Conservation (phyloP, 2,888 invertebrate species). For the Spodoptera picta region DNA sequence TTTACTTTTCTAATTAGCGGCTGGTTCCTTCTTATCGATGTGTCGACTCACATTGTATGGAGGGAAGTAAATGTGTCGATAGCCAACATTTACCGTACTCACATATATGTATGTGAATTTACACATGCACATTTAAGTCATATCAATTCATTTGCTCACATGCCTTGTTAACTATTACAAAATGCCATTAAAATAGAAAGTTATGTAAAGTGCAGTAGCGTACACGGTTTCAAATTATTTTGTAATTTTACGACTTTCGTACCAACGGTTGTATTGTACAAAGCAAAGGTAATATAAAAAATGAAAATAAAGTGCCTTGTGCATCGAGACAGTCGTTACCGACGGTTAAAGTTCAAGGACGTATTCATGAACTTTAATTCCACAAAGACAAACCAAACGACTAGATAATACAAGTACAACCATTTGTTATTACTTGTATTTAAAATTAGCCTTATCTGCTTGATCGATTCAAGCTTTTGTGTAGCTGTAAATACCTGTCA, state of each 20-base stretch:
- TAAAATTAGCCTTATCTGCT: constrained; percentile 30
- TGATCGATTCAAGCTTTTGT: constrained; percentile 13
- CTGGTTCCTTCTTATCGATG: constrained; percentile 43
- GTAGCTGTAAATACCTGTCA: constrained; percentile 27
- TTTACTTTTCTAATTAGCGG: constrained; percentile 54
- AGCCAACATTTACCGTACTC: constrained; percentile 4
- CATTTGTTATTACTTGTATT: constrained; percentile 17
- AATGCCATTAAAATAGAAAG: constrained; percentile 53
- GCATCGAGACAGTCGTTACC: constrained; percentile 26
- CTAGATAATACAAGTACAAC: constrained; percentile 34
- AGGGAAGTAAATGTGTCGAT: constrained; percentile 6
- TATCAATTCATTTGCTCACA: constrained; percentile 42
- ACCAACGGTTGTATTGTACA: constrained; percentile 23
- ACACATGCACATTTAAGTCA: constrained; percentile 26
- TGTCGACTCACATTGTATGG: constrained; percentile 20
- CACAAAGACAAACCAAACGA: constrained; percentile 22
- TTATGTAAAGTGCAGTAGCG: constrained; percentile 46
- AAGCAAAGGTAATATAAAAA: constrained; percentile 18
- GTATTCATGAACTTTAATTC: constrained; percentile 56
- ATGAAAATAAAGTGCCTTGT: constrained; percentile 29
- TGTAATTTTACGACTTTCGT: constrained; percentile 31
- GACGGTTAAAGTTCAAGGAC: constrained; percentile 59
- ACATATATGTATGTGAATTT: not conserved
- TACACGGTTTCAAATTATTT: constrained; percentile 42
- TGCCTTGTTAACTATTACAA: constrained; percentile 36